Evolutionary conservation across 2,113 vertebrate genomes (phyloP).

Genomic region (Tricholaema leucomelas): DNA sequence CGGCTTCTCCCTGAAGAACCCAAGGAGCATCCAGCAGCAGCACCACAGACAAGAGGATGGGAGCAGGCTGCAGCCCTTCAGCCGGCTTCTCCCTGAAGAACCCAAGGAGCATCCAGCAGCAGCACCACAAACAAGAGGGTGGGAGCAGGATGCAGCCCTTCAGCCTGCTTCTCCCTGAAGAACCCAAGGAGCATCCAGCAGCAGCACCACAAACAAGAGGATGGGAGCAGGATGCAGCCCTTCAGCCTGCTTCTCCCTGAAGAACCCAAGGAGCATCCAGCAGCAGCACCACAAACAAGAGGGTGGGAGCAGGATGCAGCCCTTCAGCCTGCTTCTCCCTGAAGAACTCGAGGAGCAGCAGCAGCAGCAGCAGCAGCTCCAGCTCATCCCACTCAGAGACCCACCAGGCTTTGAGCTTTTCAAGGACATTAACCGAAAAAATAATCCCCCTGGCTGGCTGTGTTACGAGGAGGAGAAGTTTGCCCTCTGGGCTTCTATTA

Average conservation of each 20-base stretch:
- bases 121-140: background rate
- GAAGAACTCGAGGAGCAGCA: background rate
- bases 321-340: background rate
- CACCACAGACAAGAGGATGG: background rate
- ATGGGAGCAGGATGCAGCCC: background rate
- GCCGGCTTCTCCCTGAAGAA: background rate
- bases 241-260: background rate
- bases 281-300: background rate
- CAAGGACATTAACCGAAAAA: background rate
- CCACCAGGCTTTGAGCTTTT: background rate
- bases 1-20: no score
- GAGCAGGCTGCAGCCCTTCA: background rate
- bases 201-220: background rate
- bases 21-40: background rate
- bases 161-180: background rate
- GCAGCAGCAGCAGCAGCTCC: background rate
- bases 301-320: background rate
- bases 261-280: background rate
- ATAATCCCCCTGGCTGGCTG: background rate
- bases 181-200: background rate
- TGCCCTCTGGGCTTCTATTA: conserved; percentile 54
- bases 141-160: background rate
- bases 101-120: background rate
- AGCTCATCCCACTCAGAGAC: background rate
- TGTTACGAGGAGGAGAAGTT: background rate